A percentile compares a stretch with the other conserved stretches of the same genome.
phyloP scores from a whole-genome alignment of 2,888 invertebrate species.

The Heliconius charithonia region DNA sequence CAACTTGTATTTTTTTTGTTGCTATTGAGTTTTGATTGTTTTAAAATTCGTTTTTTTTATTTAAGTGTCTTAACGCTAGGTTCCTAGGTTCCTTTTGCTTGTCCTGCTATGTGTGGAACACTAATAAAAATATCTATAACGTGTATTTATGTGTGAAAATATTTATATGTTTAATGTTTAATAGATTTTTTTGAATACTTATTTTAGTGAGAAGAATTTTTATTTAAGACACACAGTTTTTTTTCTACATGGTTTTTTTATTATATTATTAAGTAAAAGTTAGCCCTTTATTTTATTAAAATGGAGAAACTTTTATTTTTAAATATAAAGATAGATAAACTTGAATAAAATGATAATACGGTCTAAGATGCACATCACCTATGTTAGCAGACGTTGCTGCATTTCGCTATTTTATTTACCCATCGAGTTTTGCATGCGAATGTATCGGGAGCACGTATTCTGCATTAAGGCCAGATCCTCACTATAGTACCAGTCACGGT shows the following conservation, averaged over 20 bases:
- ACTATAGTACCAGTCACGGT: too few species aligned
- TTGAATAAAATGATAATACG: background rate
- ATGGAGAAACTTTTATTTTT: too few species aligned
- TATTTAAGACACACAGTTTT: too few species aligned
- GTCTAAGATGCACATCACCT: background rate
- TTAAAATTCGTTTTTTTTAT: background rate
- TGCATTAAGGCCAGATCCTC: background rate
- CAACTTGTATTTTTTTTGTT: background rate
- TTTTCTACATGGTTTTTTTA: too few species aligned
- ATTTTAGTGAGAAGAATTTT: too few species aligned
- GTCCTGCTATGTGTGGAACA: background rate
- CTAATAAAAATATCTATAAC: background rate
- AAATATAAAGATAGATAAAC: too few species aligned
- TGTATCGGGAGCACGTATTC: slow-evolving; percentile 19
- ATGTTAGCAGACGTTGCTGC: background rate
- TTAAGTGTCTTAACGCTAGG: background rate
- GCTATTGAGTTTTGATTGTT: background rate
- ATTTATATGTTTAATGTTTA: too few species aligned
- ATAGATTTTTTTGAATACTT: too few species aligned
- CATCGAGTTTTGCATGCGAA: slow-evolving; percentile 9
- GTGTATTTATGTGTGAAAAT: too few species aligned
- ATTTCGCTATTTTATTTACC: slow-evolving; percentile 20
- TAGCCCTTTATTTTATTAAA: too few species aligned
- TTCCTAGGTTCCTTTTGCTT: background rate
- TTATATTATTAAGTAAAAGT: too few species aligned